These are phyloP conservation scores for Phenganax marumi DNA, from an alignment of 92 coral and sea anemone genomes.

Conservation along the genomic window DNA sequence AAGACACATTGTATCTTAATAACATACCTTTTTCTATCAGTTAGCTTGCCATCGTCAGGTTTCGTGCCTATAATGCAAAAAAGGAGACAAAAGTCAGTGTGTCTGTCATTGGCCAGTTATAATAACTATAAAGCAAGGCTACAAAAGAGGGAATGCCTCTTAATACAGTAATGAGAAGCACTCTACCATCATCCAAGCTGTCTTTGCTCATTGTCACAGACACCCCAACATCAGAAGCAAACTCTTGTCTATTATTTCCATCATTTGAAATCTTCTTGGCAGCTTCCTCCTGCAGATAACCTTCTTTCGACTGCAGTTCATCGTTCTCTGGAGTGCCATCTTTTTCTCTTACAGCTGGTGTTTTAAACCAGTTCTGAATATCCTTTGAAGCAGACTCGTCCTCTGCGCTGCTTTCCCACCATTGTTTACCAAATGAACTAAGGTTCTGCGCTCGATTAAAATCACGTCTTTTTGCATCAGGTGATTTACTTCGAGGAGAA, in stretches of 20 bases:
- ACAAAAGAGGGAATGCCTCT: too few species aligned
- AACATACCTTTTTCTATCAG: slow-evolving; percentile 25
- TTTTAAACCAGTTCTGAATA: slow-evolving; percentile 33
- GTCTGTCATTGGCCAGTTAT: too few species aligned
- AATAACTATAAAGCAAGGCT: too few species aligned
- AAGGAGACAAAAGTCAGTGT: background rate
- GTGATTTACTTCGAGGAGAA: slow-evolving; percentile 78
- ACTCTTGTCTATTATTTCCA: slow-evolving; percentile 16
- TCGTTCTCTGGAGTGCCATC: slow-evolving; percentile 55
- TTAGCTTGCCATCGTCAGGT: background rate
- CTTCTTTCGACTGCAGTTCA: slow-evolving; percentile 49
- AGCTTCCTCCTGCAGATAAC: background rate
- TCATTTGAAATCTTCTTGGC: background rate
- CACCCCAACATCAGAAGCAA: slow-evolving; percentile 60
- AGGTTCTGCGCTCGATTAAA: background rate
- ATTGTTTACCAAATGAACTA: background rate
- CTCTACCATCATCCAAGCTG: slow-evolving; percentile 91
- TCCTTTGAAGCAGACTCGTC: slow-evolving; percentile 8
- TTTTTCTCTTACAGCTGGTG: slow-evolving; percentile 57
- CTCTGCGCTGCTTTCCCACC: slow-evolving; percentile 31
- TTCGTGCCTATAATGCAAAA: background rate
- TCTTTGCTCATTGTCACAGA: slow-evolving; percentile 91
- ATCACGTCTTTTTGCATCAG: slow-evolving; percentile 57
- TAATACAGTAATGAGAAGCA: slow-evolving; percentile 4
- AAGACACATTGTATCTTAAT: background rate